Evolutionary conservation across 1,140 invertebrate species (phyloP).

Genomic region (Nylanderia fulva): DNA sequence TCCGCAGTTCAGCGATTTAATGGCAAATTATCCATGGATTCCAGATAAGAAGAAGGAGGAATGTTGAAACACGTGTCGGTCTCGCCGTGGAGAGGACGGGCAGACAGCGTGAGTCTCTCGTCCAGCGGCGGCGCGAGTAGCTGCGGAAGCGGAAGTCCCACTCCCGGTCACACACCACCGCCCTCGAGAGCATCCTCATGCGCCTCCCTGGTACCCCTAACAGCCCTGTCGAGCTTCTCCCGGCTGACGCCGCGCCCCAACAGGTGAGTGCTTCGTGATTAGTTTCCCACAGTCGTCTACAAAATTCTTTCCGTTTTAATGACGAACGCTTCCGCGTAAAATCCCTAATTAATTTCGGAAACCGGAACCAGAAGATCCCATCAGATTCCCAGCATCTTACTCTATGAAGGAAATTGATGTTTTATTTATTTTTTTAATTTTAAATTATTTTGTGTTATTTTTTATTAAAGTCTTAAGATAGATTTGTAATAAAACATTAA

Average conservation of each 20-base stretch:
- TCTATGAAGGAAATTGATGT: no score
- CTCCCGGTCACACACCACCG: slow-evolving; percentile 83
- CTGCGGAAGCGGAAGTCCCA: slow-evolving; percentile 85
- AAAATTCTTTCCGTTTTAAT: not conserved
- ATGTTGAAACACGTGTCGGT: slow-evolving; percentile 97
- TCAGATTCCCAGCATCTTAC: not conserved
- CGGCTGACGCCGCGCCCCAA: slow-evolving; percentile 79
- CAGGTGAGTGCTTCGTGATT: slow-evolving; percentile 77
- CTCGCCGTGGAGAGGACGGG: slow-evolving; percentile 92
- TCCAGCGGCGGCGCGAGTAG: slow-evolving; percentile 91
- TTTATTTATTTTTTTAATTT: no score
- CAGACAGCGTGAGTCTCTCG: slow-evolving; percentile 93
- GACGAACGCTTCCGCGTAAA: not conserved
- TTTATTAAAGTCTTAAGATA: no score
- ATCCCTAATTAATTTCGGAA: not conserved
- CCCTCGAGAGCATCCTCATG: slow-evolving; percentile 85
- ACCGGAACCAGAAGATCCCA: not conserved
- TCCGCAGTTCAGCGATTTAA: slow-evolving; percentile 23
- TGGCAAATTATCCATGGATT: slow-evolving; percentile 14
- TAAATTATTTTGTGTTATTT: no score
- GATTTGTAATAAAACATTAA: no score
- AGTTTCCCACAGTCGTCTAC: not conserved
- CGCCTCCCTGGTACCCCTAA: slow-evolving; percentile 82
- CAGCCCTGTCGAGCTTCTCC: slow-evolving; percentile 83
- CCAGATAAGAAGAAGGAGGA: slow-evolving; percentile 69